Percentiles rank a stretch among this genome's conserved stretches.
Evolutionary conservation across 2,888 invertebrate species (phyloP).

Genomic region (Coenonympha glycerion): DNA sequence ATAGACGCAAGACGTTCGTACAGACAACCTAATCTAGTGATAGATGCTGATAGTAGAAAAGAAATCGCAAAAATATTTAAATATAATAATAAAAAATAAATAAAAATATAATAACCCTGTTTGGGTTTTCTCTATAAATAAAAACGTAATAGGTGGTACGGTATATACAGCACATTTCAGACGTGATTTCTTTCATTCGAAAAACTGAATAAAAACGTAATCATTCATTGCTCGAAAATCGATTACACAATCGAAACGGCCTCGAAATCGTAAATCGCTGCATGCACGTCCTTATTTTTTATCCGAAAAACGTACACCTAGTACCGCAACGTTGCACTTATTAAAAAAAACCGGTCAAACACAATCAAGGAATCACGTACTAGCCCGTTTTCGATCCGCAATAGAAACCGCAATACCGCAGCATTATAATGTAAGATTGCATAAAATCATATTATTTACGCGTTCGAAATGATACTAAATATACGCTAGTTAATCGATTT

Average conservation of each 20-base stretch:
- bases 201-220: not conserved
- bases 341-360: conserved; percentile 41
- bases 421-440: conserved; percentile 64
- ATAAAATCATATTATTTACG: conserved; percentile 66
- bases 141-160: no score
- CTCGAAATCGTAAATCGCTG: conserved; percentile 13
- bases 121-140: no score
- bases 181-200: no score
- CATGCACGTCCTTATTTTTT: conserved; percentile 51
- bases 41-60: no score
- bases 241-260: conserved; percentile 17
- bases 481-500: conserved; percentile 52
- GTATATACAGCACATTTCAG: no score
- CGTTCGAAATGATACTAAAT: conserved; percentile 48
- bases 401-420: conserved; percentile 69
- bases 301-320: conserved; percentile 51
- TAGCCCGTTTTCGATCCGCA: conserved; percentile 49
- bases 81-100: no score
- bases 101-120: no score
- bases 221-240: not conserved
- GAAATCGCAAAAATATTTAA: no score
- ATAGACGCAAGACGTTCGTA: no score
- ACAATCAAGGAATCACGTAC: conserved; percentile 64
- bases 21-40: no score
- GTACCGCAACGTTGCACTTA: conserved; percentile 50